Base-by-base conservation (phyloP, 1,140 invertebrate genomes). In the Caenorhabditis inopinata region DNA sequence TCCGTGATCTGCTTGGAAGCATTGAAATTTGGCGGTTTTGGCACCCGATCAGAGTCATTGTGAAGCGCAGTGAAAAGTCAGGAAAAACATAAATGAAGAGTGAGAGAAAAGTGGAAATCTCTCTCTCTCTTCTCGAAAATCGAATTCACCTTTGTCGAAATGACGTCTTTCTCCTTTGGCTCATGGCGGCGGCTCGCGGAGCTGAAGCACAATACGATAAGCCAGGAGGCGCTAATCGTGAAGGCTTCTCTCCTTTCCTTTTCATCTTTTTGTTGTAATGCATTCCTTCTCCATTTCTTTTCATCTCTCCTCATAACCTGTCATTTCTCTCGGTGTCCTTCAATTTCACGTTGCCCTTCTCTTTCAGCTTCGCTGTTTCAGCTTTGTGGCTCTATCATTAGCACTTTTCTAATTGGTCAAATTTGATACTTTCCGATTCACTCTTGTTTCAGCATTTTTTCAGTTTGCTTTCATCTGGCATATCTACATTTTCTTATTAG, bases 191-290 rank as follows among this genome's bases (percentile, higher is more conserved):
- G 49, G 58, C 29, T 68, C 58, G 32, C 32, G n/a, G 58, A 68
- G n/a, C n/a, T n/a, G n/a, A n/a, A n/a, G 58, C 58, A 68, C 58
- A 68, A 68, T 68, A 68, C 38, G 58, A 68, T 68, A 32, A 68
- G 32, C 29, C 58, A 42, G 58, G 29, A 68, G 58, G 23, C n/a
- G 58, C 58, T 68, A 68, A 68, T 68, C 58, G 35, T 68, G 0
- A 68, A 68, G 58, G 38, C 58, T 68, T 38, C 58, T 68, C 58
- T 16, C 27, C 58, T 38, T 68, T 68, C 58, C 32, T 25, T n/a
- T n/a, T n/a, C 14, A 42, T 42, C 14, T 14, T 42, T 53, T 32
- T 18, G 58, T 68, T 68, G 58, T 68, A 68, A 68, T 38, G 38
- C 58, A 68, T 38, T 1, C 42, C 51, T 42, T 5, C 38, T n/a